Evolutionary conservation across 2,888 invertebrate genomes (phyloP).

Genomic region (Cactoblastis cactorum): DNA sequence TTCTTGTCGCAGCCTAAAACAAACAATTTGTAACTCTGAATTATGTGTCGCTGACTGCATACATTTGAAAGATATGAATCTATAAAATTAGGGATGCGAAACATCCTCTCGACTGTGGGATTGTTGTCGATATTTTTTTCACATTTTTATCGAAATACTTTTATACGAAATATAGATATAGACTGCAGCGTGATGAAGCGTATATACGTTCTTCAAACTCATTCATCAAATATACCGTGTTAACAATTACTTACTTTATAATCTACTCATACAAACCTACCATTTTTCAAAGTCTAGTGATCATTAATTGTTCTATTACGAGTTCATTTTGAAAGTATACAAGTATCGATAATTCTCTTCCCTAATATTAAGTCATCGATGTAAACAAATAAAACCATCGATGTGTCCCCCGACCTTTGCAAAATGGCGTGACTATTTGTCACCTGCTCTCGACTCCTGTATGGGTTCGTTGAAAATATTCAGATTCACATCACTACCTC

Average conservation of each 20-base stretch:
- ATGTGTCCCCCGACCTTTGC: conserved; percentile 67
- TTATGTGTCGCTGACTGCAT: conserved; percentile 78
- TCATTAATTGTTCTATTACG: conserved; percentile 15
- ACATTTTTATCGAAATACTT: background rate
- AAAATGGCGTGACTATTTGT: conserved; percentile 75
- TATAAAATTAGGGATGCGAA: conserved; percentile 61
- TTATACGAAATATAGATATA: conserved; percentile 18
- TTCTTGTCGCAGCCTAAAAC: conserved; percentile 74
- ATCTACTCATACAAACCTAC: conserved; percentile 6
- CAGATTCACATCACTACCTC: conserved; percentile 65
- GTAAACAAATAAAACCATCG: conserved; percentile 70
- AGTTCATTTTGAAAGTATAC: conserved; percentile 20
- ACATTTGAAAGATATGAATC: conserved; percentile 78
- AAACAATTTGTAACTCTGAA: conserved; percentile 79
- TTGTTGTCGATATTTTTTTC: conserved; percentile 15
- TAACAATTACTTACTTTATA: conserved; percentile 15
- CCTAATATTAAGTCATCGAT: conserved; percentile 73
- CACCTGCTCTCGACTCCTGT: conserved; percentile 76
- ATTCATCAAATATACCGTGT: conserved; percentile 13
- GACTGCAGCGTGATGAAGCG: background rate
- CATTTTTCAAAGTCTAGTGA: conserved; percentile 12
- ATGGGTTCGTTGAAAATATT: conserved; percentile 65
- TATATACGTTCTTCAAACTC: conserved; percentile 1
- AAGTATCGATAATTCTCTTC: conserved; percentile 44
- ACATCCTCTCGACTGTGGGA: conserved; percentile 17